Conservation (phyloP, 2,888 invertebrate genomes). For the Crepidodera aurea region DNA sequence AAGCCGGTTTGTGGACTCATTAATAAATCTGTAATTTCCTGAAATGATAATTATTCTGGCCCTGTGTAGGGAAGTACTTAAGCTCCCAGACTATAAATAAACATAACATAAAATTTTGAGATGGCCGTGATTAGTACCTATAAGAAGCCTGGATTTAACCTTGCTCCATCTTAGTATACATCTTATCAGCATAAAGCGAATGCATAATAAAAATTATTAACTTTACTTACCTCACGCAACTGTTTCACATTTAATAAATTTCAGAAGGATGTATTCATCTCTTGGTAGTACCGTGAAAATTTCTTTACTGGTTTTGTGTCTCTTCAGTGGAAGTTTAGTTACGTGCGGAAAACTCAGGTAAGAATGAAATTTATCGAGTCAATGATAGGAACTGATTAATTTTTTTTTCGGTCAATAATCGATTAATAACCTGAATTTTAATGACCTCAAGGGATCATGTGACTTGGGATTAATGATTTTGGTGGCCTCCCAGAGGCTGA, state of each 20-base stretch:
- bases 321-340: background rate
- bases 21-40: too few species aligned
- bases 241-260: background rate
- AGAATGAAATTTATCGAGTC: background rate
- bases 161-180: slow-evolving; percentile 41
- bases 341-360: background rate
- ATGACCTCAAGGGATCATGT: too few species aligned
- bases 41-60: too few species aligned
- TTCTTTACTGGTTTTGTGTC: background rate
- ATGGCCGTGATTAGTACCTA: slow-evolving; percentile 41
- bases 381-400: background rate
- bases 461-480: background rate
- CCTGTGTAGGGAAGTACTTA: too few species aligned
- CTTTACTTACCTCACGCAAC: slow-evolving; percentile 2
- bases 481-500: background rate
- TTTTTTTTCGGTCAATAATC: background rate
- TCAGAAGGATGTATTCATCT: background rate
- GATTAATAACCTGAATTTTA: background rate
- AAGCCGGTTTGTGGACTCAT: too few species aligned
- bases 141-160: slow-evolving; percentile 42
- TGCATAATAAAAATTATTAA: slow-evolving; percentile 30
- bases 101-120: slow-evolving; percentile 25
- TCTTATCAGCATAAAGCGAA: slow-evolving; percentile 38
- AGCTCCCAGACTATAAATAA: slow-evolving; percentile 20
- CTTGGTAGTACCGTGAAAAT: background rate